Evolutionary conservation across 2,797 vertebrate genomes (phyloP).

Genomic region (Arvicola amphibius): DNA sequence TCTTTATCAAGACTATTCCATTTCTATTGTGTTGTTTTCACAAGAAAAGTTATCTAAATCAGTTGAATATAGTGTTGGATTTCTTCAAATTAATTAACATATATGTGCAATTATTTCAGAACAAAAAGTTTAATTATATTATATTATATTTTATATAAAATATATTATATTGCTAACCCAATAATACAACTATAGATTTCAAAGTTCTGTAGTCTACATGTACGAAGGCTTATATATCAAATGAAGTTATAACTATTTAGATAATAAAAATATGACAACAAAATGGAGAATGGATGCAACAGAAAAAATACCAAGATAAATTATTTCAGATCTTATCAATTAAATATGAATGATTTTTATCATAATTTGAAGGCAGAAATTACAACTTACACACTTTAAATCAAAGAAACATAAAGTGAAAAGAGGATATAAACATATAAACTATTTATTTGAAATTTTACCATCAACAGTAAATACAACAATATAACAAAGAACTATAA

Average conservation of each 20-base stretch:
- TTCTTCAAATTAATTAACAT: neutral
- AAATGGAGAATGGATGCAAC: neutral
- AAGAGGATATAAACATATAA: neutral
- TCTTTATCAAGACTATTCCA: neutral
- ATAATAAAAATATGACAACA: neutral
- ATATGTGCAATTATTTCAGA: neutral
- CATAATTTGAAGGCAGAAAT: neutral
- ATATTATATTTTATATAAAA: too few species aligned
- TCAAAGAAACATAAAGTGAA: neutral
- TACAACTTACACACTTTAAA: neutral
- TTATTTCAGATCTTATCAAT: neutral
- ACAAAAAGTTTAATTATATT: neutral
- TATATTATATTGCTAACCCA: neutral
- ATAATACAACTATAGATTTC: neutral
- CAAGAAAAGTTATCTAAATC: neutral
- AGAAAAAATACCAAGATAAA: neutral
- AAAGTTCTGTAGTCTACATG: neutral
- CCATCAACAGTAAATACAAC: neutral
- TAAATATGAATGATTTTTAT: neutral
- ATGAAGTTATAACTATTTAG: neutral
- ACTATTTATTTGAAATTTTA: neutral
- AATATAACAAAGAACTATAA: neutral
- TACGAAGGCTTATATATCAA: neutral
- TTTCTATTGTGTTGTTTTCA: neutral
- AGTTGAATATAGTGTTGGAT: neutral